Percentiles rank a stretch among this genome's conserved stretches.
Evolutionary conservation across 2,113 vertebrate species (phyloP).

Genomic region (Neofelis nebulosa): DNA sequence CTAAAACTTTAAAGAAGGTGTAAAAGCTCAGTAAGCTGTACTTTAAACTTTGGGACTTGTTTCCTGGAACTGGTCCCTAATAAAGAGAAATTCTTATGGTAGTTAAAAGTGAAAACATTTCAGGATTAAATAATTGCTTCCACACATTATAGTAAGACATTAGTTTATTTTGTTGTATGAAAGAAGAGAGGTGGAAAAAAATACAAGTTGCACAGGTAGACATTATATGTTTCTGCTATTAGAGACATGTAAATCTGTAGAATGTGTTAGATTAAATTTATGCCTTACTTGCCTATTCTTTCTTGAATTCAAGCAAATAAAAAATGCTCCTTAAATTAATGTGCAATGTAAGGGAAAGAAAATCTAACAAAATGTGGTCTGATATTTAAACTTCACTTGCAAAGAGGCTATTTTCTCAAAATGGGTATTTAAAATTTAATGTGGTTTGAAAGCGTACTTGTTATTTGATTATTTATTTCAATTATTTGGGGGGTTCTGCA

Average conservation of each 20-base stretch:
- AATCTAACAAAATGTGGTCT: slow-evolving; percentile 5
- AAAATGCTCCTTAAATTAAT: slow-evolving; percentile 32
- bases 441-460: slow-evolving; percentile 15
- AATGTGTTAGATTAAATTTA: slow-evolving; percentile 51
- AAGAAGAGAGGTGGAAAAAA: neutral
- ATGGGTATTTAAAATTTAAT: slow-evolving; percentile 39
- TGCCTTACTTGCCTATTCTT: neutral
- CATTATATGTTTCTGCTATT: slow-evolving; percentile 4
- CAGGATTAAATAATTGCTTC: slow-evolving; percentile 21
- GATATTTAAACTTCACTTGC: slow-evolving; percentile 41
- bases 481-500: neutral
- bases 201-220: neutral
- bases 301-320: neutral
- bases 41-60: slow-evolving; percentile 40
- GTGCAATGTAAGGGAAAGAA: slow-evolving; percentile 21
- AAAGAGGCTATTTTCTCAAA: slow-evolving; percentile 32
- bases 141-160: neutral
- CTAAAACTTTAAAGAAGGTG: neutral
- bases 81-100: neutral
- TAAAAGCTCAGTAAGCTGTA: neutral
- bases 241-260: neutral
- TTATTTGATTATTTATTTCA: slow-evolving; percentile 48
- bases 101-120: slow-evolving; percentile 42
- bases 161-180: slow-evolving; percentile 3
- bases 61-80: neutral